phyloP scores from a whole-genome alignment of 1,140 invertebrate genomes.

The Palaemon carinicauda region DNA sequence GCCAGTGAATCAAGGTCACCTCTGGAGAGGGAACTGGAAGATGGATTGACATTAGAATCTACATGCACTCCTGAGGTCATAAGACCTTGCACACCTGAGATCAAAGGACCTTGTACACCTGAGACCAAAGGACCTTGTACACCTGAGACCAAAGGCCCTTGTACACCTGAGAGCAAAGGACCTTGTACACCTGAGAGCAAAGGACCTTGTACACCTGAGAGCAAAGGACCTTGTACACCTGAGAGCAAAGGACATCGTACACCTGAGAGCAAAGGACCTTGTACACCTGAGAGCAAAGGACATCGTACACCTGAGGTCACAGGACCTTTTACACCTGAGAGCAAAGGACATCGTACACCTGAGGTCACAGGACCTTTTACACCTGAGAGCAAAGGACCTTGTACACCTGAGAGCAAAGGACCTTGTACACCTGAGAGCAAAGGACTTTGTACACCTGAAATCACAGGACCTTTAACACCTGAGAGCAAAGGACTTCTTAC shows the following conservation, averaged over 20 bases:
- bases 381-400: slow-evolving; percentile 36
- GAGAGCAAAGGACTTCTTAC: slow-evolving; percentile 3
- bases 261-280: slow-evolving; percentile 12
- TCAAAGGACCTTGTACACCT: slow-evolving; percentile 12
- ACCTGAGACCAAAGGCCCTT: slow-evolving; percentile 33
- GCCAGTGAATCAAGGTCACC: no score
- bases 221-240: slow-evolving; percentile 23
- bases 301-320: not conserved
- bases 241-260: slow-evolving; percentile 6
- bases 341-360: not conserved
- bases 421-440: slow-evolving; percentile 33
- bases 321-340: slow-evolving; percentile 34
- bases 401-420: not conserved
- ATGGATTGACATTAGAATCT: not conserved
- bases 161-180: not conserved
- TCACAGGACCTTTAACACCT: slow-evolving; percentile 22
- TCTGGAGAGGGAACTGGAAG: not conserved
- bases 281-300: slow-evolving; percentile 37
- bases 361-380: slow-evolving; percentile 22
- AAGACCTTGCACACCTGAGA: slow-evolving; percentile 28
- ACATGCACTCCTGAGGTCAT: not conserved
- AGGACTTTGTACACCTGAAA: not conserved
- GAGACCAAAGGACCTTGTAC: slow-evolving; percentile 22
- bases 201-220: slow-evolving; percentile 2
- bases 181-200: slow-evolving; percentile 33